Evolutionary conservation across 2,113 vertebrate genomes (phyloP).

Genomic region (Vombatus ursinus): DNA sequence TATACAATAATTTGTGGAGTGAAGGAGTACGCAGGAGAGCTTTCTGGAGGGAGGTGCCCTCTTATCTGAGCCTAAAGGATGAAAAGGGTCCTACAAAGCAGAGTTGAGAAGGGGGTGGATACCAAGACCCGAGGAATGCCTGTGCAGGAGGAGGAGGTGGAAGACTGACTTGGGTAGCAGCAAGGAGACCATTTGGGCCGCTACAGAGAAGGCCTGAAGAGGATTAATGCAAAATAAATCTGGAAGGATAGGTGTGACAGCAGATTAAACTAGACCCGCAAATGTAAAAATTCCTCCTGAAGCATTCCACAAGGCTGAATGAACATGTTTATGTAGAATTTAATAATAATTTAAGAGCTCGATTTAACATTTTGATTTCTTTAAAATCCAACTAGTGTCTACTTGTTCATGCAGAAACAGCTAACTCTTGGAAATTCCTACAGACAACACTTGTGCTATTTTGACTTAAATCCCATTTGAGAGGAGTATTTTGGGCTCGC

Average conservation of each 20-base stretch:
- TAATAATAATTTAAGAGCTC: constrained; percentile 35
- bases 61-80: not conserved
- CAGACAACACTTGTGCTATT: not conserved
- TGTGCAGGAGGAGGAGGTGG: not conserved
- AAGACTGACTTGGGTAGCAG: not conserved
- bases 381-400: constrained; percentile 27
- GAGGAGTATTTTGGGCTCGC: not conserved
- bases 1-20: not conserved
- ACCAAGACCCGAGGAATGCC: not conserved
- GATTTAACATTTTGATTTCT: constrained; percentile 27
- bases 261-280: not conserved
- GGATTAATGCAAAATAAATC: not conserved
- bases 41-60: not conserved
- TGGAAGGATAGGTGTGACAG: not conserved
- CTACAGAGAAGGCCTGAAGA: not conserved
- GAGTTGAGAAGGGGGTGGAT: not conserved
- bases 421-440: not conserved
- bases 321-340: constrained; percentile 3
- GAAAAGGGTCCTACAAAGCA: not conserved
- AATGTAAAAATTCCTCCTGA: constrained; percentile 3
- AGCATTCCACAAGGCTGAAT: constrained; percentile 21
- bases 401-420: constrained; percentile 41
- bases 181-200: not conserved
- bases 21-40: not conserved
- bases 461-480: constrained; percentile 19